These are phyloP conservation scores for Takifugu bimaculatus DNA, from an alignment of 2,113 vertebrate genomes.

Conservation along the genomic window DNA sequence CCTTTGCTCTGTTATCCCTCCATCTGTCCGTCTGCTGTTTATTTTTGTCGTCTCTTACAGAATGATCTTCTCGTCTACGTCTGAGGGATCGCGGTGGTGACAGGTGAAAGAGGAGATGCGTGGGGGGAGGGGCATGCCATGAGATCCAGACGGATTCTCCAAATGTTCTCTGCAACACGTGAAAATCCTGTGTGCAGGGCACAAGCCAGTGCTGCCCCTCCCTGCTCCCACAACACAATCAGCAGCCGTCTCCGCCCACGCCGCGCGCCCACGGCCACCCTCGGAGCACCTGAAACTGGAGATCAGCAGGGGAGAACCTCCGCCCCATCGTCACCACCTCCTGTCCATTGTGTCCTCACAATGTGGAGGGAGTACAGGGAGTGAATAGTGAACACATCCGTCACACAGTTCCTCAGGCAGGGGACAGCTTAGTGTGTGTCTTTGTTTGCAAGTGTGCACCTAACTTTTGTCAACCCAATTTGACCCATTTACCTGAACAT, in stretches of 20 bases:
- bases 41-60: background rate
- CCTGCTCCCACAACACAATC: constrained; percentile 15
- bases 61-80: constrained; percentile 22
- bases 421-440: background rate
- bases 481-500: background rate
- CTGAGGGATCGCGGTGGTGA: constrained; percentile 28
- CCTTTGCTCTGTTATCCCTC: no score
- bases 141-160: constrained; percentile 10
- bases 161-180: constrained; percentile 15
- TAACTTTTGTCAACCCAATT: background rate
- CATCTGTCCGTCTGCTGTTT: no score
- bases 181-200: background rate
- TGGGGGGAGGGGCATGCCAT: constrained; percentile 6
- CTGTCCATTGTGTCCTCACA: constrained; percentile 61
- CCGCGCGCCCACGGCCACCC: constrained; percentile 25
- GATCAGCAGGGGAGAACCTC: constrained; percentile 34
- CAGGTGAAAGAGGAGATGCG: constrained; percentile 34
- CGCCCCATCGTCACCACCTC: constrained; percentile 38
- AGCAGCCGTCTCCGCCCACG: constrained; percentile 25
- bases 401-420: constrained; percentile 27
- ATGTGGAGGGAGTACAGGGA: constrained; percentile 42
- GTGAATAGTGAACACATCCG: constrained; percentile 37
- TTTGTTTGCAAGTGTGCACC: constrained; percentile 13
- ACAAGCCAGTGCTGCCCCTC: background rate
- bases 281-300: constrained; percentile 59